Conservation (phyloP, 1,140 invertebrate species). For the Diuraphis noxia region DNA sequence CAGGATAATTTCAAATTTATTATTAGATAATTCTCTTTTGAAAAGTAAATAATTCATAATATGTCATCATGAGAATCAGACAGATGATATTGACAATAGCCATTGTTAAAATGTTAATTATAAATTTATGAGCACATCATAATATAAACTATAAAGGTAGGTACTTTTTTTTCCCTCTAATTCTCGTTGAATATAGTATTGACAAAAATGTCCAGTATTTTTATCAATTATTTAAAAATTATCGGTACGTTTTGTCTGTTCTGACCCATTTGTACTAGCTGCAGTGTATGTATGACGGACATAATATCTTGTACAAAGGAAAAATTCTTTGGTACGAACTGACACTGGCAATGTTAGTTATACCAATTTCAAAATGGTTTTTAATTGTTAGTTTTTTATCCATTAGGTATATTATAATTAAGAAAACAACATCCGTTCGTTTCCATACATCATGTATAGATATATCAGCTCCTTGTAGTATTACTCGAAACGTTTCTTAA, state of each 20-base stretch:
- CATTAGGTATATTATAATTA: no score
- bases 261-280: neutral
- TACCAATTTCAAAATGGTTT: neutral
- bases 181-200: neutral
- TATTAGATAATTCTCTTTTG: neutral
- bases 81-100: neutral
- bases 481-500: neutral
- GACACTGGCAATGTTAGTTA: neutral
- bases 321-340: neutral
- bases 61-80: neutral
- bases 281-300: neutral
- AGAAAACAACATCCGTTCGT: neutral
- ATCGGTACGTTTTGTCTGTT: neutral
- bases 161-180: neutral
- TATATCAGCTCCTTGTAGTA: no score
- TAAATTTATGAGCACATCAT: neutral
- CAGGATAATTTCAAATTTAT: constrained; percentile 20
- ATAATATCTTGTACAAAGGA: neutral
- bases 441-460: neutral
- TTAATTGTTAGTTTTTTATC: neutral
- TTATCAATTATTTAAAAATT: neutral
- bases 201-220: neutral
- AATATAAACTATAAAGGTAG: neutral
- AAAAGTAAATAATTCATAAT: constrained; percentile 10
- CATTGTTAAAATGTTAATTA: constrained; percentile 12